These are phyloP conservation scores for Drosophila obscura DNA, from an alignment of 1,140 invertebrate species.

Conservation along the genomic window DNA sequence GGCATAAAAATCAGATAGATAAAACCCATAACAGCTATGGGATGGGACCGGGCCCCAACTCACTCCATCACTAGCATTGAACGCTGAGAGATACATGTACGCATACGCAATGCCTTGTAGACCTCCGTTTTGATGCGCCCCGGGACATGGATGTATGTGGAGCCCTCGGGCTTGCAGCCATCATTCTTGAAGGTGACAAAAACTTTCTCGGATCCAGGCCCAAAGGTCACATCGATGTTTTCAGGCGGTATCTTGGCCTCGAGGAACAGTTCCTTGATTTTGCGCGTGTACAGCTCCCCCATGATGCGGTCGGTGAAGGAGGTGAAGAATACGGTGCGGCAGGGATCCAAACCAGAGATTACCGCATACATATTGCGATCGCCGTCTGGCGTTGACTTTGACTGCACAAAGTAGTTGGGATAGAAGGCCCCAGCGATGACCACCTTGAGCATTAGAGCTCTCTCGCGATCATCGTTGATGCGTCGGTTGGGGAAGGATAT, in stretches of 20 bases:
- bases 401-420: constrained; percentile 93
- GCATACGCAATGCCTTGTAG: constrained; percentile 91
- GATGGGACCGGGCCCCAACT: neutral
- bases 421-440: constrained; percentile 91
- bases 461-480: constrained; percentile 84
- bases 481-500: constrained; percentile 67
- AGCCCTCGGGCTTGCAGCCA: constrained; percentile 28
- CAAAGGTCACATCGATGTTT: constrained; percentile 87
- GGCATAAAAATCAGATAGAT: neutral
- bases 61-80: constrained; percentile 80
- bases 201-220: constrained; percentile 84
- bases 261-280: constrained; percentile 86
- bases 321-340: constrained; percentile 89
- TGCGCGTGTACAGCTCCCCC: constrained; percentile 88
- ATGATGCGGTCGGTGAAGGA: constrained; percentile 88
- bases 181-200: constrained; percentile 86
- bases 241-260: constrained; percentile 75
- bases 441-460: constrained; percentile 87
- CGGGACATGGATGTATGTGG: constrained; percentile 79
- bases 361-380: constrained; percentile 87
- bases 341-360: constrained; percentile 89
- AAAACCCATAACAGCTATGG: neutral
- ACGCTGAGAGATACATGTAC: constrained; percentile 85
- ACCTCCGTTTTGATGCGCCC: constrained; percentile 88
- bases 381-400: constrained; percentile 83